These are phyloP conservation scores for Lasaia peninsularis DNA, from an alignment of 1,140 invertebrate genomes.

Conservation along the genomic window DNA sequence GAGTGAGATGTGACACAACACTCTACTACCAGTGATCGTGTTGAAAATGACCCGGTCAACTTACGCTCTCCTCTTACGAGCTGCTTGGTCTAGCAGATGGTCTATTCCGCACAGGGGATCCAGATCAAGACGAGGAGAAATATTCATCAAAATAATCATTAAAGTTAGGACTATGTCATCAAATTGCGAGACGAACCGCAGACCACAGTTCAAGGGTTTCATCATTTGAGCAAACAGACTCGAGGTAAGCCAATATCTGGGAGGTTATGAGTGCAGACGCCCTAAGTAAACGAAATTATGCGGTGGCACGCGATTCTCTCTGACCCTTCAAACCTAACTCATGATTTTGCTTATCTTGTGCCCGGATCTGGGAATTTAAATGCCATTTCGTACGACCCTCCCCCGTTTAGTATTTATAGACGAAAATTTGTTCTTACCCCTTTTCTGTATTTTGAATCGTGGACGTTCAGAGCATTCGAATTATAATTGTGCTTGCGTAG, in stretches of 20 bases:
- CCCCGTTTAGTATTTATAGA: constrained; percentile 47
- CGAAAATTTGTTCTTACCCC: constrained; percentile 38
- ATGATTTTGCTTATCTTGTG: constrained; percentile 69
- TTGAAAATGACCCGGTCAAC: no score
- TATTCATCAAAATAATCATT: no score
- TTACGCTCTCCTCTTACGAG: no score
- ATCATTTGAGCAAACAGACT: constrained; percentile 10
- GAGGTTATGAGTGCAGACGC: constrained; percentile 43
- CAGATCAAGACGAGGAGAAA: no score
- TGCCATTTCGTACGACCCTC: constrained; percentile 51
- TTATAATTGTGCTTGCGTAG: constrained; percentile 2
- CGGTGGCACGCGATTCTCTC: constrained; percentile 62
- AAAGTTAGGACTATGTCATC: no score
- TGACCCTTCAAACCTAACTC: constrained; percentile 64
- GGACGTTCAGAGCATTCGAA: constrained; percentile 16
- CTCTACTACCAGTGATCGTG: no score
- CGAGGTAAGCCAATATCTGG: constrained; percentile 43
- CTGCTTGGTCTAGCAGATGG: no score
- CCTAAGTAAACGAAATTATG: constrained; percentile 59
- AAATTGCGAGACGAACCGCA: no score
- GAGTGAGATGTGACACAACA: no score
- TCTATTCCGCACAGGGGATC: no score
- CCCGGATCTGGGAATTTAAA: constrained; percentile 65
- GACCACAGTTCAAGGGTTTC: neutral
- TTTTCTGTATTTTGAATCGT: constrained; percentile 26